Percentiles rank a stretch among this genome's conserved stretches.
Conservation (phyloP, 2,888 invertebrate genomes). For the Spilarctia lutea region DNA sequence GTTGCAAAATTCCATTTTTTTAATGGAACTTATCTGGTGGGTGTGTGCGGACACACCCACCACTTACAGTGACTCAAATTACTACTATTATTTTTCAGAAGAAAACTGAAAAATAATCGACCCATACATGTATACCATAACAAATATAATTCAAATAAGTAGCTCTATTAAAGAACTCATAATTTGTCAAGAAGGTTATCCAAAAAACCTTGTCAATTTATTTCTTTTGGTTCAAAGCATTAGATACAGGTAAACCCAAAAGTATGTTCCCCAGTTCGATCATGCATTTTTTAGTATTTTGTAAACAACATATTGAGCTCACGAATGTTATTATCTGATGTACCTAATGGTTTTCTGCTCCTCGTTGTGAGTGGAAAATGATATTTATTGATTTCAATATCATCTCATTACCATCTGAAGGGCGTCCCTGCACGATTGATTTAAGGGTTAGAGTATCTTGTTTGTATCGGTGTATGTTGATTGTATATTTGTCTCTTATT, state of each 20-base stretch:
- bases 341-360: conserved; percentile 4
- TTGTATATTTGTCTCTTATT: background rate
- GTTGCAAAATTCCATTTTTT: too few relatives aligned
- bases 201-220: background rate
- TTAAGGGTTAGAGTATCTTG: background rate
- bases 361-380: conserved; percentile 7
- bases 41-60: too few relatives aligned
- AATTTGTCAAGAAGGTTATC: background rate
- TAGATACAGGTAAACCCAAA: background rate
- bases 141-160: too few relatives aligned
- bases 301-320: conserved; percentile 10
- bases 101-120: too few relatives aligned
- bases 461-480: background rate
- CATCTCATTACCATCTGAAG: conserved; percentile 19
- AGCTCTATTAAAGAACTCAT: background rate
- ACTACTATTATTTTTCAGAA: too few relatives aligned
- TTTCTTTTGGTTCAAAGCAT: background rate
- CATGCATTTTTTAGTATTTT: background rate
- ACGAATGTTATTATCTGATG: conserved; percentile 15
- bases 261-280: background rate
- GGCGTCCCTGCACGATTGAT: conserved; percentile 11
- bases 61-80: too few relatives aligned
- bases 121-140: too few relatives aligned
- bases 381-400: conserved; percentile 26
- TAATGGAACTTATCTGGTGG: too few relatives aligned